Conservation (phyloP, 2,888 invertebrate genomes). For the Polyploca ridens region DNA sequence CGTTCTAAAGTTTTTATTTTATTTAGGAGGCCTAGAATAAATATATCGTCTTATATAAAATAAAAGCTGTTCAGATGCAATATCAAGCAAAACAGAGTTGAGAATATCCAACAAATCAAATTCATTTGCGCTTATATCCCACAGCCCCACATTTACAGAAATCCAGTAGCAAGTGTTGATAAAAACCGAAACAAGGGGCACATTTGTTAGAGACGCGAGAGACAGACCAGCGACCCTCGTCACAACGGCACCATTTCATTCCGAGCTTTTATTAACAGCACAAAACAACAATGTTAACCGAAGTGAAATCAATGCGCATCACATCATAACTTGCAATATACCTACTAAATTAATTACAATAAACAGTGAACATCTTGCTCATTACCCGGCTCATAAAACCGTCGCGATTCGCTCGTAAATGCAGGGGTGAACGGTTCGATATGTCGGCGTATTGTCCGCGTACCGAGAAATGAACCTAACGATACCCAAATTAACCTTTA, state of each 20-base stretch:
- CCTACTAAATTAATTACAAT: constrained; percentile 64
- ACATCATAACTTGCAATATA: constrained; percentile 23
- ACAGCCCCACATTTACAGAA: background rate
- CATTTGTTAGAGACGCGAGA: constrained; percentile 1
- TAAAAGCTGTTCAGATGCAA: too few relatives aligned
- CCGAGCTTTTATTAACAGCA: constrained; percentile 7
- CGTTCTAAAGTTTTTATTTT: too few relatives aligned
- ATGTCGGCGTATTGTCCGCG: constrained; percentile 63
- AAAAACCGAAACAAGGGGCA: constrained; percentile 4
- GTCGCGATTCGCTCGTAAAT: constrained; percentile 60
- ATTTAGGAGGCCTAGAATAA: too few relatives aligned
- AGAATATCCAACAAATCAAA: background rate
- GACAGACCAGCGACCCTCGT: constrained; percentile 5
- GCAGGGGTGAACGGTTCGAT: constrained; percentile 69
- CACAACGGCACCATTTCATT: constrained; percentile 6
- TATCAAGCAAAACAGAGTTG: too few relatives aligned
- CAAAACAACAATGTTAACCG: constrained; percentile 20
- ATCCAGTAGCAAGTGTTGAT: constrained; percentile 1
- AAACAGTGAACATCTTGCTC: constrained; percentile 41
- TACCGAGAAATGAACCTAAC: constrained; percentile 62
- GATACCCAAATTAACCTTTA: constrained; percentile 71
- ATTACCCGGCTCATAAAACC: constrained; percentile 61
- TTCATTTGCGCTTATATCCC: too few relatives aligned
- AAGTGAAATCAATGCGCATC: constrained; percentile 34
- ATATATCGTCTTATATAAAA: too few relatives aligned